Percentiles rank a stretch among this genome's conserved stretches.
phyloP scores from a whole-genome alignment of 2,797 vertebrate species.

The Microcaecilia unicolor region DNA sequence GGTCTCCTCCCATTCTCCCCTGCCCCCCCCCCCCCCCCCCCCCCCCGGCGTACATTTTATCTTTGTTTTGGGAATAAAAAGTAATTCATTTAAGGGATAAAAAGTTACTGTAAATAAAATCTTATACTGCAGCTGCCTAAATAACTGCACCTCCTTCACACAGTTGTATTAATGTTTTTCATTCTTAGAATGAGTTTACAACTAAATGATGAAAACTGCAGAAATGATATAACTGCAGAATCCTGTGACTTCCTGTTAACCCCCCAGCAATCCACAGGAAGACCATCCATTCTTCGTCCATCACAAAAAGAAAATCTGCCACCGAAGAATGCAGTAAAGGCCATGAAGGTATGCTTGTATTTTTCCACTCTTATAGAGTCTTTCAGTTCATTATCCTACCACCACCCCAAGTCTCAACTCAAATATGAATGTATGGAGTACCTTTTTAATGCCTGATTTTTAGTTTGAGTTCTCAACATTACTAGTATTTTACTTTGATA shows the following conservation, averaged over 20 bases:
- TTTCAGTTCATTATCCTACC: rapidly evolving
- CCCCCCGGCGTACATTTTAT: too few relatives aligned
- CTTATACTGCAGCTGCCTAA: too few relatives aligned
- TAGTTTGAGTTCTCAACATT: too few relatives aligned
- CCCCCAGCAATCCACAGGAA: conserved; percentile 62
- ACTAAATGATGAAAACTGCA: conserved; percentile 66
- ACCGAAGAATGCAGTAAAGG: conserved; percentile 53
- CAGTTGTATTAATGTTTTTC: conserved; percentile 3
- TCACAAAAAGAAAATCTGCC: conserved; percentile 85
- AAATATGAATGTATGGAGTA: too few relatives aligned
- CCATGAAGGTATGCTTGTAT: conserved; percentile 59
- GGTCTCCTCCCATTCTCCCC: too few relatives aligned
- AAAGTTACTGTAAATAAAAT: too few relatives aligned
- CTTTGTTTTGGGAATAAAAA: too few relatives aligned
- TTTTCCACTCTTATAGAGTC: too few relatives aligned
- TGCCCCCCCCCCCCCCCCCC: too few relatives aligned
- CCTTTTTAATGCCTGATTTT: too few relatives aligned
- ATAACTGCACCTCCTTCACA: conserved; percentile 16
- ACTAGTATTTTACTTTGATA: too few relatives aligned
- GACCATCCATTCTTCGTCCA: conserved; percentile 69
- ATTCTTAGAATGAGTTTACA: conserved; percentile 77
- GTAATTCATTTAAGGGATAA: too few relatives aligned
- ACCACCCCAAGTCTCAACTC: not conserved
- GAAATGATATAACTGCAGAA: conserved; percentile 35
- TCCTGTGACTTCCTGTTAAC: conserved; percentile 57